Conservation (phyloP, 2,113 vertebrate species). For the Nerophis ophidion region DNA sequence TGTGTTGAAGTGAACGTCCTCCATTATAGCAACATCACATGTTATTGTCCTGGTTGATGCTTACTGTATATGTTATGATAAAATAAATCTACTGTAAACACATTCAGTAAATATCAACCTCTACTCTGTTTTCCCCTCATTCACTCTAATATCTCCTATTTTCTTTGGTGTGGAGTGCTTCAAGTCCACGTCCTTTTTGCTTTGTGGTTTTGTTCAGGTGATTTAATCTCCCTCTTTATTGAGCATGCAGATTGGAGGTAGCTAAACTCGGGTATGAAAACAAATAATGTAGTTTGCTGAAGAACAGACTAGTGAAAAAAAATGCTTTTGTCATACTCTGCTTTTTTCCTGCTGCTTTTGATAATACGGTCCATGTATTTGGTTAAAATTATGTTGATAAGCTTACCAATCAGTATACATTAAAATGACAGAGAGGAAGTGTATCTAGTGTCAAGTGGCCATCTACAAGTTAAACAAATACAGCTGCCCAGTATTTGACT, state of each 20-base stretch:
- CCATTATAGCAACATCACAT: neutral
- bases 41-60: neutral
- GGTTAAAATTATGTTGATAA: too few relatives aligned
- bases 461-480: too few relatives aligned
- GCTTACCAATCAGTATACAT: too few relatives aligned
- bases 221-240: conserved; percentile 75
- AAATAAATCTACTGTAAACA: conserved; percentile 43
- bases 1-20: neutral
- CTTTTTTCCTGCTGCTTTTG: conserved; percentile 27
- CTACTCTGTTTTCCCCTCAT: conserved; percentile 57
- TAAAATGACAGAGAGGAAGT: too few relatives aligned
- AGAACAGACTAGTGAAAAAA: conserved; percentile 70
- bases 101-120: conserved; percentile 31
- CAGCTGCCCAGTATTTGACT: too few relatives aligned
- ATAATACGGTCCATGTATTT: conserved; percentile 21
- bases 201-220: conserved; percentile 81
- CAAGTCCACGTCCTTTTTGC: conserved; percentile 75
- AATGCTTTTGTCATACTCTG: conserved; percentile 54
- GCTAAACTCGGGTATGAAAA: conserved; percentile 83
- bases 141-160: conserved; percentile 69
- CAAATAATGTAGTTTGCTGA: conserved; percentile 74
- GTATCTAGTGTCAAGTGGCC: too few relatives aligned
- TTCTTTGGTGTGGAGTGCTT: conserved; percentile 86
- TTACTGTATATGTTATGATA: conserved; percentile 48
- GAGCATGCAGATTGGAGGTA: conserved; percentile 78